Evolutionary conservation across 2,888 invertebrate genomes (phyloP).

Genomic region (Nymphalis polychloros): DNA sequence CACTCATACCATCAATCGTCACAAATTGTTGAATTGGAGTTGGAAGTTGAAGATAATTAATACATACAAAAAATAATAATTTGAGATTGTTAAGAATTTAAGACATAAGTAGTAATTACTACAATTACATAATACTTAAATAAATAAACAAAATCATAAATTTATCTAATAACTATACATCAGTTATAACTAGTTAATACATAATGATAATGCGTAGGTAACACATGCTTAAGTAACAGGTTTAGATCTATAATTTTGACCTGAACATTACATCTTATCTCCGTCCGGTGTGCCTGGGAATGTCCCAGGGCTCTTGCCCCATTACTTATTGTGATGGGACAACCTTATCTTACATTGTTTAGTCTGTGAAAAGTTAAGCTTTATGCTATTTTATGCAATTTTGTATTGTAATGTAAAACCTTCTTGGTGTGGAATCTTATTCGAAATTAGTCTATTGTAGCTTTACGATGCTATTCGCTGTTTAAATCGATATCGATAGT

Average conservation of each 20-base stretch:
- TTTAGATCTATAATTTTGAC: constrained; percentile 8
- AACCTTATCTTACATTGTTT: constrained; percentile 18
- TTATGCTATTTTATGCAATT: constrained; percentile 2
- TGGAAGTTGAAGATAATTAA: too few species aligned
- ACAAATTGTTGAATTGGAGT: too few species aligned
- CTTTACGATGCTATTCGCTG: too few species aligned
- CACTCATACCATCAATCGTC: too few species aligned
- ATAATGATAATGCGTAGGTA: not conserved
- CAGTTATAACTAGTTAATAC: not conserved
- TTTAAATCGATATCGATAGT: too few species aligned
- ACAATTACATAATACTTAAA: too few species aligned
- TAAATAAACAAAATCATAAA: too few species aligned
- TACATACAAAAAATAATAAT: too few species aligned
- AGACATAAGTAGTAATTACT: too few species aligned
- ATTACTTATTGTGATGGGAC: constrained; percentile 20
- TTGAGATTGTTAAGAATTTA: too few species aligned
- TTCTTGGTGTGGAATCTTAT: not conserved
- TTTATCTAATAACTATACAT: not conserved
- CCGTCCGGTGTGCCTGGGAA: constrained; percentile 24
- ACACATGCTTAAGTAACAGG: not conserved
- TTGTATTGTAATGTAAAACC: not conserved
- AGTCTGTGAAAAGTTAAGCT: constrained; percentile 9
- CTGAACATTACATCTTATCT: constrained; percentile 8
- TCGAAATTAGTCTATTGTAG: not conserved
- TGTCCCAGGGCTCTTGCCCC: constrained; percentile 30